These are phyloP conservation scores for Palaemon carinicauda DNA, from an alignment of 1,140 invertebrate genomes.

Conservation along the genomic window DNA sequence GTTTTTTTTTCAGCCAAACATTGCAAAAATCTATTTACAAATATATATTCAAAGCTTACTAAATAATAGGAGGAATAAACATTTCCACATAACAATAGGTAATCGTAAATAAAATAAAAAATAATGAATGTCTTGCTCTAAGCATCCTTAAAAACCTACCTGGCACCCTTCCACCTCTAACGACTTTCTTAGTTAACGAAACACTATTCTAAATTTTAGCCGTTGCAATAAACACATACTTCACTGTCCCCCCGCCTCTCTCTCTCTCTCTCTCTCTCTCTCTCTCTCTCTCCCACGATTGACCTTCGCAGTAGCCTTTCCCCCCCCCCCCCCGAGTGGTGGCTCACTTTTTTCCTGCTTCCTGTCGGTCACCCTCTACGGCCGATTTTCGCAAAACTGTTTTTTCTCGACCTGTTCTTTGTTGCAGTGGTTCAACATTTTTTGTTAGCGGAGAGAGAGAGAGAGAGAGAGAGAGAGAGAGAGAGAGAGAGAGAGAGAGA, in stretches of 20 bases:
- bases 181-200: too few species aligned
- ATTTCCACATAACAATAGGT: too few species aligned
- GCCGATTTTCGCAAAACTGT: slow-evolving; percentile 10
- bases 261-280: not conserved
- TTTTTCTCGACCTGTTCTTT: slow-evolving; percentile 41
- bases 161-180: too few species aligned
- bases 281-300: not conserved
- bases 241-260: not conserved
- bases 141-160: too few species aligned
- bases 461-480: not conserved
- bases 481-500: slow-evolving; percentile 13
- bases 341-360: not conserved
- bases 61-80: too few species aligned
- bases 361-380: not conserved
- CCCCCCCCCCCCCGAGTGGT: not conserved
- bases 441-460: not conserved
- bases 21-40: too few species aligned
- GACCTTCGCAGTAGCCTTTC: not conserved
- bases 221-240: too few species aligned
- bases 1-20: too few species aligned
- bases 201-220: too few species aligned
- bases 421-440: not conserved
- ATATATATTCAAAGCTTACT: too few species aligned
- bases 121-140: too few species aligned
- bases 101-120: too few species aligned